A percentile compares a stretch with the other conserved stretches of the same genome.
phyloP scores from a whole-genome alignment of 1,140 invertebrate species.

The Drosophila albomicans region DNA sequence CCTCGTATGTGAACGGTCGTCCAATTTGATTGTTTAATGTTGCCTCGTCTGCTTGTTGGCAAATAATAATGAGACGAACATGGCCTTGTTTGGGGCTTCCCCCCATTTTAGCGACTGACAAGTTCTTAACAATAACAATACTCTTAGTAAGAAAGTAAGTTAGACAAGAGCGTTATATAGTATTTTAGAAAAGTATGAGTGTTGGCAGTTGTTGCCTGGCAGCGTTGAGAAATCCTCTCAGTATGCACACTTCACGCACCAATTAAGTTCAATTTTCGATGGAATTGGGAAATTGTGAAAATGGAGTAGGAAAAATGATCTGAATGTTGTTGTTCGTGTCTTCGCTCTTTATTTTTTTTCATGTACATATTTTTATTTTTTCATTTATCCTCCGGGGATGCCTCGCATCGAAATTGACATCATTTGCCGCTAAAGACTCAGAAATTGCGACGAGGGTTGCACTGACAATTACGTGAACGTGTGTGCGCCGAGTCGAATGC shows the following conservation, averaged over 20 bases:
- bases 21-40: constrained; percentile 56
- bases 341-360: no score
- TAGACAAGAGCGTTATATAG: not conserved
- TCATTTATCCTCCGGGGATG: constrained; percentile 23
- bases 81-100: not conserved
- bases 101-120: constrained; percentile 24
- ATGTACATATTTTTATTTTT: not conserved
- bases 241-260: constrained; percentile 71
- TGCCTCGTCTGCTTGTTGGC: constrained; percentile 38
- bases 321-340: not conserved
- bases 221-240: constrained; percentile 58
- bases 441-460: constrained; percentile 48
- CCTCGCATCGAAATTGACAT: constrained; percentile 71
- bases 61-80: constrained; percentile 68
- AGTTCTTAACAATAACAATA: constrained; percentile 34
- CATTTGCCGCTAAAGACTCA: constrained; percentile 72
- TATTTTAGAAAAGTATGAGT: no score
- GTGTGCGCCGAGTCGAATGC: constrained; percentile 50
- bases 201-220: constrained; percentile 58
- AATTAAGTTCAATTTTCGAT: constrained; percentile 78
- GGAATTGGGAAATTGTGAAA: constrained; percentile 46
- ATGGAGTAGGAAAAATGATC: constrained; percentile 7
- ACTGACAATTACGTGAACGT: constrained; percentile 58
- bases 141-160: not conserved
- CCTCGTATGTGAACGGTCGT: constrained; percentile 26